These are phyloP conservation scores for Perca fluviatilis DNA, from an alignment of 2,113 vertebrate genomes.

Conservation along the genomic window DNA sequence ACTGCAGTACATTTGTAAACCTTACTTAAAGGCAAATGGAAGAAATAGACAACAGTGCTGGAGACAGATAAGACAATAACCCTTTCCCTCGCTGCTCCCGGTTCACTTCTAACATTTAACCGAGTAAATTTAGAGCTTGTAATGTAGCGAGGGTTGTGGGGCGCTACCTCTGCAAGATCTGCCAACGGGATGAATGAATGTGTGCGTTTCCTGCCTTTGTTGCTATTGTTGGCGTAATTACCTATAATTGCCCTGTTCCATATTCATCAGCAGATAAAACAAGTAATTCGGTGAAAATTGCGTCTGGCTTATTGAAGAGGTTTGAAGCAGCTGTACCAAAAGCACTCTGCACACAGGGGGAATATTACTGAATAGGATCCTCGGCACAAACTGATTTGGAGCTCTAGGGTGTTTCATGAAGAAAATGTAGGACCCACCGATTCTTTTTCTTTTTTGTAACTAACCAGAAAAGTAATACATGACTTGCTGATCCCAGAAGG, in stretches of 20 bases:
- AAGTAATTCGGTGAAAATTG: conserved; percentile 74
- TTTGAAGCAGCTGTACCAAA: conserved; percentile 66
- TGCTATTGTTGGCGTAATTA: conserved; percentile 86
- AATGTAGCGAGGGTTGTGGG: conserved; percentile 7
- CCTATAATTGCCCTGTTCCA: conserved; percentile 88
- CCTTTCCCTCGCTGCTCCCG: neutral
- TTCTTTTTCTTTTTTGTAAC: neutral
- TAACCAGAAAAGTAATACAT: neutral
- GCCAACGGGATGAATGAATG: conserved; percentile 55
- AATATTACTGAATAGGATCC: conserved; percentile 5
- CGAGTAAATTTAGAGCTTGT: conserved; percentile 1
- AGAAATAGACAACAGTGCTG: neutral
- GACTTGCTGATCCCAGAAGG: neutral
- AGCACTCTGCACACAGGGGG: conserved; percentile 27
- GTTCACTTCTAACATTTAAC: conserved; percentile 13
- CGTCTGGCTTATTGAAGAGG: conserved; percentile 72
- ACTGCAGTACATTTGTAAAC: neutral
- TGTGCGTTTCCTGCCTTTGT: conserved; percentile 82
- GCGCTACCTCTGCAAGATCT: conserved; percentile 60
- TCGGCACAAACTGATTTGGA: neutral
- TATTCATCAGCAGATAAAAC: conserved; percentile 89
- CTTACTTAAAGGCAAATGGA: neutral
- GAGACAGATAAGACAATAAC: neutral
- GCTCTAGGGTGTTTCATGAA: conserved; percentile 34
- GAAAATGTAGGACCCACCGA: conserved; percentile 3